phyloP scores from a whole-genome alignment of 2,113 vertebrate species.

The Zosterops hypoxanthus region DNA sequence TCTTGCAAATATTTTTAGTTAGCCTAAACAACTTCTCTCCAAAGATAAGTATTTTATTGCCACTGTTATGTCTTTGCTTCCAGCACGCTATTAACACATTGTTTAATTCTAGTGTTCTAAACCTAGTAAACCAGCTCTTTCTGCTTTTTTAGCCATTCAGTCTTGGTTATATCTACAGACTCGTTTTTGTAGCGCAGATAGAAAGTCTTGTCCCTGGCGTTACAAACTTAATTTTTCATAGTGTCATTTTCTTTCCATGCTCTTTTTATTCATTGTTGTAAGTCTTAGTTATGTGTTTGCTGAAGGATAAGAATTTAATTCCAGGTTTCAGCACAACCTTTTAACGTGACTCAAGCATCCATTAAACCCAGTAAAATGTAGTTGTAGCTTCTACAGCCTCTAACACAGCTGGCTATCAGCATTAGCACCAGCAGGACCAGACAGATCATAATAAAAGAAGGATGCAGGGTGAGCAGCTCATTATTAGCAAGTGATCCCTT shows the following conservation, averaged over 20 bases:
- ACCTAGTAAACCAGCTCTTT: constrained; percentile 3
- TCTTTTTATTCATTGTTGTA: not conserved
- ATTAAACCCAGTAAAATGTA: not conserved
- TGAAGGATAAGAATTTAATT: not conserved
- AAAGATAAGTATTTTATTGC: not conserved
- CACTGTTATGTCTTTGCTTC: not conserved
- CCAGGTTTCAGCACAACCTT: not conserved
- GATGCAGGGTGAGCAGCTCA: not conserved
- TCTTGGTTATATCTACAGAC: not conserved
- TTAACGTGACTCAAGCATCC: not conserved
- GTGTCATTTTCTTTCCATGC: not conserved
- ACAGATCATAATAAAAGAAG: not conserved
- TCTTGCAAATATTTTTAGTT: constrained; percentile 48
- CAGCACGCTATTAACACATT: not conserved
- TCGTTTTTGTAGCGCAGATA: not conserved
- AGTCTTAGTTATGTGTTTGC: not conserved
- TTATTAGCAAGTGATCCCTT: not conserved
- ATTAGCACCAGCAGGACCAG: not conserved
- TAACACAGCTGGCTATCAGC: not conserved
- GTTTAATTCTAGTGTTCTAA: not conserved
- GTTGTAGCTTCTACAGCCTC: not conserved
- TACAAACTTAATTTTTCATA: not conserved
- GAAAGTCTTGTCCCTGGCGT: not conserved
- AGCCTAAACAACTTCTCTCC: constrained; percentile 25
- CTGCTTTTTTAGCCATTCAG: not conserved